Evolutionary conservation across 1,140 invertebrate genomes (phyloP).

Genomic region (Schmidtea mediterranea): DNA sequence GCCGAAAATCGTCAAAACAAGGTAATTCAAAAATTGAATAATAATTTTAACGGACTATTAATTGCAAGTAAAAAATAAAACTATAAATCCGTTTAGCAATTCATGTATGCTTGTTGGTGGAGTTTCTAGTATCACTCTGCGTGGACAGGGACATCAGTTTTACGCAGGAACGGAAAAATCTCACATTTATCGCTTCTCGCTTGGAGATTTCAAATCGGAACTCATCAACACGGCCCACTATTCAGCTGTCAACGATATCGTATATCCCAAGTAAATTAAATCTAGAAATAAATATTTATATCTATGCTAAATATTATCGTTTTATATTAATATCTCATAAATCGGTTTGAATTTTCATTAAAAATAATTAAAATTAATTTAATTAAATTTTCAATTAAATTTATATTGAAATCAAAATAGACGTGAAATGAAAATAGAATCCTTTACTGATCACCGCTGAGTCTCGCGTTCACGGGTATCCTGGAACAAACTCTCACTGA

Average conservation of each 20-base stretch:
- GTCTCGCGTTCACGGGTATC: no score
- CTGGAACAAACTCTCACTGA: no score
- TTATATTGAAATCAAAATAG: no score
- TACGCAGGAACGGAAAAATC: conserved; percentile 43
- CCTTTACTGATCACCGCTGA: no score
- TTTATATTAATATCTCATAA: no score
- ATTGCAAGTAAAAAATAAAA: neutral
- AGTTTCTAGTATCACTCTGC: conserved; percentile 22
- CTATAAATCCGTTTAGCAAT: neutral
- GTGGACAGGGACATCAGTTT: conserved; percentile 28
- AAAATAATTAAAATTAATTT: no score
- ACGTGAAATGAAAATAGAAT: no score
- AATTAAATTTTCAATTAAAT: no score
- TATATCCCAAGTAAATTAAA: conserved; percentile 31
- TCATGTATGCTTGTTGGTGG: conserved; percentile 22
- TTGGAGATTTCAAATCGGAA: conserved; percentile 37
- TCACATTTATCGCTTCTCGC: conserved; percentile 50
- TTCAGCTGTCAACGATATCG: conserved; percentile 45
- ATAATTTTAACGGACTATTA: neutral
- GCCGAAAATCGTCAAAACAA: conserved; percentile 5
- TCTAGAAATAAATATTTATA: no score
- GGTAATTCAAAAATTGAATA: neutral
- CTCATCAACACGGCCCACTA: conserved; percentile 53
- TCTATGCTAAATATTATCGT: no score
- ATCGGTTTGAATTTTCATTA: no score